Evolutionary conservation across 2,113 vertebrate species (phyloP), one percentile per base, ranked within the genome.

Genomic region (Pangasianodon gigas): DNA sequence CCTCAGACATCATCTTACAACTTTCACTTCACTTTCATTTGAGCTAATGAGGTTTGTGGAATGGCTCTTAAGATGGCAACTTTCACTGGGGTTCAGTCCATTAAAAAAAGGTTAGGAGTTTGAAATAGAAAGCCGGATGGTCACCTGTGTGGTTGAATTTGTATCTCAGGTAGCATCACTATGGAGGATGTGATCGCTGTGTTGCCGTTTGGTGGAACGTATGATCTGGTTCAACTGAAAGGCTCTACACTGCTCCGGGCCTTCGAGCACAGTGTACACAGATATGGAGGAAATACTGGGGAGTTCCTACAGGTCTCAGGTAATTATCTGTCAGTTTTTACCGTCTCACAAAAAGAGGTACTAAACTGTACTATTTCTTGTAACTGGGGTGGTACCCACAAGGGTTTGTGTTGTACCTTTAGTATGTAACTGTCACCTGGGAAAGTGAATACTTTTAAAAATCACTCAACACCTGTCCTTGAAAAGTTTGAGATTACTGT

Each of bases 291-390:
- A n/a, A 94, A 92, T 92, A 96, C 92, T 0, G 98, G 98, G 1
- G 98, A 99, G 88, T 97, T 99, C 94, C 96, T 99, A 3, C 98
- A 99, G 92, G 98, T 99, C 58, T 97, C 97, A 29, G 98, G 98
- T 98, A 96, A 29, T 51, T 46, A 18, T 58, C 3, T n/a, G 13
- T 32, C 5, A 4, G 9, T 44, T 65, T 54, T 85, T 16, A 0
- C 6, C 13, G n/a, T 26, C 62, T 11, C 26, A 3, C 8, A n/a
- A n/a, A 65, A 26, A 29, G 3, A 65, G 24, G 9, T 67, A 69
- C 67, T 6, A 16, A 37, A 58, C n/a, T 84, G 37, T 24, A 41
- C 41, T 46, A 46, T 9, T 10, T 8, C 8, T 13, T 5, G 21
- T 77, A 2, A 48, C 74, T 77, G 21, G 2, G 19, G 3, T 26